A percentile compares a stretch with the other conserved stretches of the same genome.
These are phyloP conservation scores for Paracyclopina nana DNA, from an alignment of 1,140 invertebrate species.

Conservation along the genomic window DNA sequence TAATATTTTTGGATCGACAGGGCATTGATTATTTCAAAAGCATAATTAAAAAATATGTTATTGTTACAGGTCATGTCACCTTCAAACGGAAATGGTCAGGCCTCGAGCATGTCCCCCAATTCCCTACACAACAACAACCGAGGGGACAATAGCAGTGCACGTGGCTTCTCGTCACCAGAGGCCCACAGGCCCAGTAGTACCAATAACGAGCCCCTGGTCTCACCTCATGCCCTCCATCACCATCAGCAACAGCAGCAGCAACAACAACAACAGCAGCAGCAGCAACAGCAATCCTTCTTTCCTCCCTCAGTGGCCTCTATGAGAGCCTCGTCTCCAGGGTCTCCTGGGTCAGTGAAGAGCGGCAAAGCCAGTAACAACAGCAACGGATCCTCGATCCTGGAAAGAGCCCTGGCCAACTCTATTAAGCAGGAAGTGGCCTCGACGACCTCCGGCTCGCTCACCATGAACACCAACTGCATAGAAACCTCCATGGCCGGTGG, in stretches of 20 bases:
- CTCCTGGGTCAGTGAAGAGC: background rate
- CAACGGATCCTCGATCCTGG: conserved; percentile 15
- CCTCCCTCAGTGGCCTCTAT: conserved; percentile 4
- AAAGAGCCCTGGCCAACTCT: conserved; percentile 10
- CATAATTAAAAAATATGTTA: too few species aligned
- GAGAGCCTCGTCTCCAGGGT: background rate
- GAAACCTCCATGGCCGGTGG: too few species aligned
- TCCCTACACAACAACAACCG: too few species aligned
- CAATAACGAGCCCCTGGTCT: background rate
- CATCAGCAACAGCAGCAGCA: background rate
- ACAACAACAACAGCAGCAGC: background rate
- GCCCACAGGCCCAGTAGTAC: background rate
- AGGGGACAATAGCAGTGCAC: too few species aligned
- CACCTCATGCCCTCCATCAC: background rate
- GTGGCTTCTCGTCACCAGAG: background rate
- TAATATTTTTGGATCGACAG: too few species aligned
- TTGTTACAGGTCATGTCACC: too few species aligned
- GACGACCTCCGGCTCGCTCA: too few species aligned
- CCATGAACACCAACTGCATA: too few species aligned
- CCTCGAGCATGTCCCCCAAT: too few species aligned
- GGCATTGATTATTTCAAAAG: too few species aligned
- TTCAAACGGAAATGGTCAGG: too few species aligned
- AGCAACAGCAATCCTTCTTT: background rate
- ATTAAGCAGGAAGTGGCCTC: conserved; percentile 6
- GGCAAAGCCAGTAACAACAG: background rate